phyloP scores from a whole-genome alignment of 2,888 invertebrate species.

The Zhuqinia jingwanae region DNA sequence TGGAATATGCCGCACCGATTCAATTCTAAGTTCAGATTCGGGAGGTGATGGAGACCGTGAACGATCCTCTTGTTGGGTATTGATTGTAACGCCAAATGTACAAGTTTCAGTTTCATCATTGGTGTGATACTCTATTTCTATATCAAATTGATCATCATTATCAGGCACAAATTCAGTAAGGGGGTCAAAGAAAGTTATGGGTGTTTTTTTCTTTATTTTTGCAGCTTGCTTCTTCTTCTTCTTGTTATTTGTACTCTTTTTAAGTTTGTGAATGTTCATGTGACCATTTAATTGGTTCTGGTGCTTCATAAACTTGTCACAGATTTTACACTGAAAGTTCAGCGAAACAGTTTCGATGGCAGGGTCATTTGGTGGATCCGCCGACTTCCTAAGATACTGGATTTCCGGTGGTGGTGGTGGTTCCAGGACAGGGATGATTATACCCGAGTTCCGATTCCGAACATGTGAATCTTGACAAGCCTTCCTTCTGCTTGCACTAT shows the following conservation, averaged over 20 bases:
- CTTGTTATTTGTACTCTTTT: neutral
- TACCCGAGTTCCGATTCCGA: no score
- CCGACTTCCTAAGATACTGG: neutral
- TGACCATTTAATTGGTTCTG: neutral
- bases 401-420: neutral
- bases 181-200: neutral
- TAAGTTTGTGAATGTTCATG: slow-evolving; percentile 6
- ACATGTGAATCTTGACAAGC: neutral
- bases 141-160: no score
- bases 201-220: neutral
- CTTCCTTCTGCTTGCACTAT: neutral
- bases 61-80: neutral
- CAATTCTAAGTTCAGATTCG: neutral
- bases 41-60: neutral
- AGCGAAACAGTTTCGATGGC: no score
- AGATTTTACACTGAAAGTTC: neutral
- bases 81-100: neutral
- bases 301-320: neutral
- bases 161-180: neutral
- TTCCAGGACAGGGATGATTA: neutral
- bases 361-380: neutral
- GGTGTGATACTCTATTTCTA: slow-evolving; percentile 4
- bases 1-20: neutral
- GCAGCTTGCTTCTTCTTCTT: neutral
- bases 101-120: neutral